These are phyloP conservation scores for Tachysurus fulvidraco DNA, from an alignment of 2,113 vertebrate species.

Conservation along the genomic window DNA sequence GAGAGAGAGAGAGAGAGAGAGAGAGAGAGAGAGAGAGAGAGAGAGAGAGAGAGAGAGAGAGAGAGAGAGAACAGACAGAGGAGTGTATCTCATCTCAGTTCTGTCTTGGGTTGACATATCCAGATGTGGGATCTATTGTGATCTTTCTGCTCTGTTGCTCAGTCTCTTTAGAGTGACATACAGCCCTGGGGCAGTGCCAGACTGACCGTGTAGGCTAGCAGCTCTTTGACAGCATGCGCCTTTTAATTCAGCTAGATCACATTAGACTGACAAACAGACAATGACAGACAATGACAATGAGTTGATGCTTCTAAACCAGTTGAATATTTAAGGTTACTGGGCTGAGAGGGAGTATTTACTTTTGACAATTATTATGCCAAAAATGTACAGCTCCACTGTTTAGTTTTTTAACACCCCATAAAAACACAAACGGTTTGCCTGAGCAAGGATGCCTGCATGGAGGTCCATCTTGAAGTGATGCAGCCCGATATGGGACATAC, in stretches of 20 bases:
- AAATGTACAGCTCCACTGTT: not conserved
- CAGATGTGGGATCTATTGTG: slow-evolving; percentile 36
- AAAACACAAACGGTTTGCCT: not conserved
- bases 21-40: slow-evolving; percentile 10
- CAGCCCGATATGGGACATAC: not conserved
- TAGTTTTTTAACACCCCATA: not conserved
- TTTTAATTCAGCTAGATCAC: not conserved
- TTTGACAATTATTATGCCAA: not conserved
- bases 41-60: slow-evolving; percentile 18
- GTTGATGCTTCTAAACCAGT: not conserved
- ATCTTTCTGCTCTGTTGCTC: not conserved
- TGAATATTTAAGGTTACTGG: not conserved
- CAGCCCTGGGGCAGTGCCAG: not conserved
- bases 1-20: slow-evolving; percentile 9
- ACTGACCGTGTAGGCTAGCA: not conserved
- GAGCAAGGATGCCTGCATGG: not conserved
- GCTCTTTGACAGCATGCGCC: not conserved
- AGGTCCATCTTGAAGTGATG: not conserved
- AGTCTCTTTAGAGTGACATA: not conserved
- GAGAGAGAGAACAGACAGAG: slow-evolving; percentile 1
- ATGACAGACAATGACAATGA: not conserved
- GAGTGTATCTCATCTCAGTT: slow-evolving; percentile 10
- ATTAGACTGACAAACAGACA: not conserved
- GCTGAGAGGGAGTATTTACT: not conserved
- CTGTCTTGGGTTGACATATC: slow-evolving; percentile 5